These are phyloP conservation scores for Tokudaia tokunoshimensis DNA, from an alignment of 2,797 vertebrate genomes.

Conservation along the genomic window DNA sequence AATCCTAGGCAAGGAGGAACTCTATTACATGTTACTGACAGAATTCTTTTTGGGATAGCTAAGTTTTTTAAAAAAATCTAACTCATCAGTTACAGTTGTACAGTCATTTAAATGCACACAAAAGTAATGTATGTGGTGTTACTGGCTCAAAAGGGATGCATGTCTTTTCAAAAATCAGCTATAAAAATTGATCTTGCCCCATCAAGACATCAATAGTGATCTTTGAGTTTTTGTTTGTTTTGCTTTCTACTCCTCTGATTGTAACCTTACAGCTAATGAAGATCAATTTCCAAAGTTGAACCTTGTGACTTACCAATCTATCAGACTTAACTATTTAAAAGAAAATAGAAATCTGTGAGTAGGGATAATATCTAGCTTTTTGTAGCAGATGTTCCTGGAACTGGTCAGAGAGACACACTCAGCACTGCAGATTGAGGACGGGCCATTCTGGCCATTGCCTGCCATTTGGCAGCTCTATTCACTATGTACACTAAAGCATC, in stretches of 20 bases:
- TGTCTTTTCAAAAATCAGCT: slow-evolving; percentile 76
- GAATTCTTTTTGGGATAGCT: slow-evolving; percentile 52
- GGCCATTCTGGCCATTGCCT: neutral
- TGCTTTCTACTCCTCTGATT: slow-evolving; percentile 60
- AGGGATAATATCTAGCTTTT: slow-evolving; percentile 18
- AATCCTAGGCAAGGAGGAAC: slow-evolving; percentile 50
- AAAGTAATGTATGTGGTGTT: slow-evolving; percentile 52
- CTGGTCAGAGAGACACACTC: neutral
- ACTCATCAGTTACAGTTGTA: slow-evolving; percentile 59
- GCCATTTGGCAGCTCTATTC: neutral
- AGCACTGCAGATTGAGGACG: neutral
- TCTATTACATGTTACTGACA: slow-evolving; percentile 44
- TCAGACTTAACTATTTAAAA: slow-evolving; percentile 59
- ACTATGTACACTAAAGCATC: neutral
- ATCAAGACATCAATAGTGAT: slow-evolving; percentile 79
- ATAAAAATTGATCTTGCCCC: slow-evolving; percentile 79
- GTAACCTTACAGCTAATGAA: slow-evolving; percentile 68
- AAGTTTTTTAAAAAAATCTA: slow-evolving; percentile 43
- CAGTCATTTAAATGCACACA: slow-evolving; percentile 70
- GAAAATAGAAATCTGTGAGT: slow-evolving; percentile 35
- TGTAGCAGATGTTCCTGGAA: slow-evolving; percentile 2
- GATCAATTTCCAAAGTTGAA: slow-evolving; percentile 77
- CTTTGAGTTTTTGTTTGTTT: slow-evolving; percentile 72
- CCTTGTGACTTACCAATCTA: slow-evolving; percentile 70
- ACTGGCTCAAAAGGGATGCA: slow-evolving; percentile 72